Evolutionary conservation across 2,888 invertebrate species (phyloP).

Genomic region (Apotomis capreana): DNA sequence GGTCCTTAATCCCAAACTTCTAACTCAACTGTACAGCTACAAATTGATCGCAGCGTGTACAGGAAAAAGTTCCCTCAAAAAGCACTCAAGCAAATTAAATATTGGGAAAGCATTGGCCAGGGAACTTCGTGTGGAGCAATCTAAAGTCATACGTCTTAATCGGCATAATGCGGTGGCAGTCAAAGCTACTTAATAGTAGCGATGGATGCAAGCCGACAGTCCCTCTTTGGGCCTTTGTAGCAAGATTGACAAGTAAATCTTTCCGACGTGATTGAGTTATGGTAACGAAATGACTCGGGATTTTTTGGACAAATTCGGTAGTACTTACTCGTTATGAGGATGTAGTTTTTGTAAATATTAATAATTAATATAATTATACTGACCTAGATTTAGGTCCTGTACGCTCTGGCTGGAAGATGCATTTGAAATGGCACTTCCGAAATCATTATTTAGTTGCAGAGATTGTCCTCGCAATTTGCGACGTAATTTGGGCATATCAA

Average conservation of each 20-base stretch:
- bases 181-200: slow-evolving; percentile 68
- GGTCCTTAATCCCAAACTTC: slow-evolving; percentile 60
- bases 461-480: slow-evolving; percentile 87
- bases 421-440: slow-evolving; percentile 89
- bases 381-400: slow-evolving; percentile 88
- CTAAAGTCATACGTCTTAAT: slow-evolving; percentile 79
- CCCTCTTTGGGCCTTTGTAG: slow-evolving; percentile 61
- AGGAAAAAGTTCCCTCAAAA: slow-evolving; percentile 76
- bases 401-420: slow-evolving; percentile 93
- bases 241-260: slow-evolving; percentile 66
- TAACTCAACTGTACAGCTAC: slow-evolving; percentile 78
- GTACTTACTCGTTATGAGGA: background rate
- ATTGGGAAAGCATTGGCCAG: slow-evolving; percentile 71
- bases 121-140: slow-evolving; percentile 68
- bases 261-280: slow-evolving; percentile 53
- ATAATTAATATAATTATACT: slow-evolving; percentile 49
- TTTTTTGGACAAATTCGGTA: slow-evolving; percentile 10
- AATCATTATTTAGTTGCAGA: slow-evolving; percentile 84
- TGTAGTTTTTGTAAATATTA: too few relatives aligned
- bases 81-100: slow-evolving; percentile 83
- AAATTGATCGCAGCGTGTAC: slow-evolving; percentile 75
- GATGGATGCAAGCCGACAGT: slow-evolving; percentile 69
- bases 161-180: slow-evolving; percentile 77
- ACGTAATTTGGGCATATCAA: slow-evolving; percentile 95
- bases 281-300: slow-evolving; percentile 27